Evolutionary conservation across 1,140 invertebrate genomes (phyloP).

Genomic region (Zaprionus taronus): DNA sequence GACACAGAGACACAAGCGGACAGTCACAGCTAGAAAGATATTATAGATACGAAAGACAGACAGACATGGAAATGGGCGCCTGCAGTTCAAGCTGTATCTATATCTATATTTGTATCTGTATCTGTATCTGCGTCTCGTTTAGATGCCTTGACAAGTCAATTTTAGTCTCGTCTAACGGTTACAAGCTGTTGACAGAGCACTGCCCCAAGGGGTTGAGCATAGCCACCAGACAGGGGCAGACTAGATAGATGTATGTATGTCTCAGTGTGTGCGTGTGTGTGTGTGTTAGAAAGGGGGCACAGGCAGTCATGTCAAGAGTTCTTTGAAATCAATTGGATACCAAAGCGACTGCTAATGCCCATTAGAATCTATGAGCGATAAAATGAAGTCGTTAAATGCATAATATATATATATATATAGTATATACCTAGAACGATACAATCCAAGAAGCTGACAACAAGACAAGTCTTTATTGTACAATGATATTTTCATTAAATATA

Average conservation of each 20-base stretch:
- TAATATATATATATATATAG: not conserved
- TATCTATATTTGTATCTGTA: constrained; percentile 24
- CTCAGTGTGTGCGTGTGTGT: not conserved
- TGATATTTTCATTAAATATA: not conserved
- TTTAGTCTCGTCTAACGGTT: constrained; percentile 55
- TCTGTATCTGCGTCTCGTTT: constrained; percentile 23
- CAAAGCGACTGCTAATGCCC: constrained; percentile 7
- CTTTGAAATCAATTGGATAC: constrained; percentile 13
- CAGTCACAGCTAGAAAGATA: constrained; percentile 5
- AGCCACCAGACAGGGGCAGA: not conserved
- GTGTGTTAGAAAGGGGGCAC: not conserved
- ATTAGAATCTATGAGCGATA: constrained; percentile 4
- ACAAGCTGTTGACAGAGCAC: constrained; percentile 50
- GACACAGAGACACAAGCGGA: not conserved
- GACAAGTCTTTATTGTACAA: not conserved
- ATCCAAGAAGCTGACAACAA: not conserved
- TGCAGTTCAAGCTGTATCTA: constrained; percentile 21
- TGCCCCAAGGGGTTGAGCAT: not conserved
- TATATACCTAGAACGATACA: not conserved
- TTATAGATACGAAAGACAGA: constrained; percentile 9
- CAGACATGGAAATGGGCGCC: constrained; percentile 46
- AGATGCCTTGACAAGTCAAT: constrained; percentile 60
- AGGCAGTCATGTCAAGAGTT: not conserved
- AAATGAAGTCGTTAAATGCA: not conserved
- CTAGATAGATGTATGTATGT: not conserved